A percentile compares a stretch with the other conserved stretches of the same genome.
phyloP scores from a whole-genome alignment of 2,888 invertebrate genomes.

The Pseudoips prasinana region DNA sequence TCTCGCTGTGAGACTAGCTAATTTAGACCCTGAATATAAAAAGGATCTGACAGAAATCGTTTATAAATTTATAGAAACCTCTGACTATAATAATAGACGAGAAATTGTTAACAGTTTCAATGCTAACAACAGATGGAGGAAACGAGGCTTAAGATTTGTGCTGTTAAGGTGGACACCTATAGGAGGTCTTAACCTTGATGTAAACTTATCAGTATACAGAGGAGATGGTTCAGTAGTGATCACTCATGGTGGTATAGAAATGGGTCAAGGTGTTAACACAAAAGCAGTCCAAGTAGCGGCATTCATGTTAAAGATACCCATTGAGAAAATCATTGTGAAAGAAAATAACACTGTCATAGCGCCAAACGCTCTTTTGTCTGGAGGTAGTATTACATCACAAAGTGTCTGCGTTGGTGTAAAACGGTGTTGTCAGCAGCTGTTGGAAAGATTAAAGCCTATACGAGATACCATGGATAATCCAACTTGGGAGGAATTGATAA shows the following conservation, averaged over 20 bases:
- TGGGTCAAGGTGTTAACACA: constrained; percentile 90
- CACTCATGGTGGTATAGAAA: constrained; percentile 85
- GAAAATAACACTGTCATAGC: constrained; percentile 23
- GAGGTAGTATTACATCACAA: constrained; percentile 48
- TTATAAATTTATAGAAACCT: constrained; percentile 71
- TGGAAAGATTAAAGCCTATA: constrained; percentile 56
- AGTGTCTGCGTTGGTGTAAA: constrained; percentile 47
- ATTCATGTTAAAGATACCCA: constrained; percentile 18
- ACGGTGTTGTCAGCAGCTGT: constrained; percentile 41
- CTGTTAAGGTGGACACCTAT: constrained; percentile 82
- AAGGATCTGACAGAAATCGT: constrained; percentile 63
- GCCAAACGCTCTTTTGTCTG: constrained; percentile 23
- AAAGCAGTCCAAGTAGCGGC: constrained; percentile 85
- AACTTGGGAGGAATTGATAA: constrained; percentile 80
- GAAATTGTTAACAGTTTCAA: constrained; percentile 79
- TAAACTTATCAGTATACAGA: constrained; percentile 83
- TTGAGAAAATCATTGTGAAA: constrained; percentile 26
- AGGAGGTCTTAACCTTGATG: constrained; percentile 49
- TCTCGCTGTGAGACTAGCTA: constrained; percentile 75
- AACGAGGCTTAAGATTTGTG: constrained; percentile 82
- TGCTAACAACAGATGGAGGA: constrained; percentile 86
- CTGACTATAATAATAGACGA: constrained; percentile 75
- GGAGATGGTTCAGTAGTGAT: constrained; percentile 85
- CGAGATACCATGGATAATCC: constrained; percentile 69
- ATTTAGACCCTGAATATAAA: constrained; percentile 54